Conservation (phyloP, 2,888 invertebrate genomes). For the Morinoia aosen region DNA sequence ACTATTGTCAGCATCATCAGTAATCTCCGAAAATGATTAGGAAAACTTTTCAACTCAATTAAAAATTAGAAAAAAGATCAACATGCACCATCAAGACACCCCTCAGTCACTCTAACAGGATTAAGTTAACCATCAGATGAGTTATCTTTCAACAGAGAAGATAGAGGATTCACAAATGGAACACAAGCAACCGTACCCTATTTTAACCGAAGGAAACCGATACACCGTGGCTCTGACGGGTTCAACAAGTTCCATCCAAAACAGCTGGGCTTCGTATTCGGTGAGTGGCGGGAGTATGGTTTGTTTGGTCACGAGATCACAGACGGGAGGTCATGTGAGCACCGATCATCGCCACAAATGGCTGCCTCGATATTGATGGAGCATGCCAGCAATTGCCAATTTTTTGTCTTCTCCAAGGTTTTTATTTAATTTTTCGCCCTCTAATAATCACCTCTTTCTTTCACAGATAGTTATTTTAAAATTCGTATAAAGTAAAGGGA, state of each 20-base stretch:
- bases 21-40: not conserved
- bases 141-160: not conserved
- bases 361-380: not conserved
- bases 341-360: slow-evolving; percentile 47
- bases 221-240: not conserved
- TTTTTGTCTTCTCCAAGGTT: not conserved
- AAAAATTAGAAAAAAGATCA: no score
- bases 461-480: not conserved
- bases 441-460: not conserved
- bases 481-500: not conserved
- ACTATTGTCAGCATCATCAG: not conserved
- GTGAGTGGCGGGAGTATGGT: slow-evolving; percentile 56
- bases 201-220: not conserved
- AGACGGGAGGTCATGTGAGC: slow-evolving; percentile 62
- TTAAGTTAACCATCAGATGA: not conserved
- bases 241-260: not conserved
- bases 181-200: not conserved
- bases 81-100: no score
- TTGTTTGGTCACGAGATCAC: slow-evolving; percentile 65
- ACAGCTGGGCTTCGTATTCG: slow-evolving; percentile 8
- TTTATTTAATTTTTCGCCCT: not conserved
- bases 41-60: not conserved
- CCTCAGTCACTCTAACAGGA: no score
- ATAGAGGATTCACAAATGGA: not conserved
- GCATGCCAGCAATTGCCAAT: not conserved